Evolutionary conservation across 2,113 vertebrate species (phyloP).

Genomic region (Cyanoderma ruficeps): DNA sequence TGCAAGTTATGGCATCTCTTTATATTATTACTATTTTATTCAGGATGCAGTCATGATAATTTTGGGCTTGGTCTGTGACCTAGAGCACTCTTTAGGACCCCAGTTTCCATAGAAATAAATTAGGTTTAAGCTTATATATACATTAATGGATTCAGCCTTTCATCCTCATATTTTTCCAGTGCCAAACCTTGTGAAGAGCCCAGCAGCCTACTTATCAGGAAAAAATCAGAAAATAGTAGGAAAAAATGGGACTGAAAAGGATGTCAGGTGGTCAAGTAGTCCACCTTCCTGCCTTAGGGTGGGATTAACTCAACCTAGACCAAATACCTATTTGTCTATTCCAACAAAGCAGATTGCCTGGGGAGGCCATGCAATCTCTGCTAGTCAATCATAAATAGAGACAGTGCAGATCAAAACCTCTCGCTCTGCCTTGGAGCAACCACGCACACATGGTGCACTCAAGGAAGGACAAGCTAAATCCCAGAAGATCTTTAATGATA

Average conservation of each 20-base stretch:
- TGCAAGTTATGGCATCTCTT: not conserved
- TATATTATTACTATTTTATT: not conserved
- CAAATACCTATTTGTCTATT: conserved; percentile 50
- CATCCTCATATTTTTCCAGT: not conserved
- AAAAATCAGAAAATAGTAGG: not conserved
- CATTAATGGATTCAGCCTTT: not conserved
- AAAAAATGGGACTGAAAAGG: not conserved
- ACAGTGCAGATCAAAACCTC: conserved; percentile 38
- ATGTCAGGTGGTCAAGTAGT: conserved; percentile 45
- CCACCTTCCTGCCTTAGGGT: conserved; percentile 19
- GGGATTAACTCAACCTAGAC: conserved; percentile 45
- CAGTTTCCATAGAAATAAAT: not conserved
- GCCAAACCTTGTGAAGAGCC: not conserved
- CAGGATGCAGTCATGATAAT: not conserved
- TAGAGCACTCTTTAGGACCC: not conserved
- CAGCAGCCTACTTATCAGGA: not conserved
- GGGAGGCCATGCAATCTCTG: conserved; percentile 6
- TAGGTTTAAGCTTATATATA: not conserved
- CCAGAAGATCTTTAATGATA: conserved; percentile 2
- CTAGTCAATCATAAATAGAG: conserved; percentile 63
- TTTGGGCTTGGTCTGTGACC: not conserved
- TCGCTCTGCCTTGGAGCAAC: conserved; percentile 8
- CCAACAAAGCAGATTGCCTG: conserved; percentile 24
- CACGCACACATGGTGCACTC: not conserved
- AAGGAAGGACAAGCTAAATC: conserved; percentile 36